Evolutionary conservation across 2,797 vertebrate genomes (phyloP), one percentile per base, ranked within the genome.

Genomic region (Liasis olivaceus): DNA sequence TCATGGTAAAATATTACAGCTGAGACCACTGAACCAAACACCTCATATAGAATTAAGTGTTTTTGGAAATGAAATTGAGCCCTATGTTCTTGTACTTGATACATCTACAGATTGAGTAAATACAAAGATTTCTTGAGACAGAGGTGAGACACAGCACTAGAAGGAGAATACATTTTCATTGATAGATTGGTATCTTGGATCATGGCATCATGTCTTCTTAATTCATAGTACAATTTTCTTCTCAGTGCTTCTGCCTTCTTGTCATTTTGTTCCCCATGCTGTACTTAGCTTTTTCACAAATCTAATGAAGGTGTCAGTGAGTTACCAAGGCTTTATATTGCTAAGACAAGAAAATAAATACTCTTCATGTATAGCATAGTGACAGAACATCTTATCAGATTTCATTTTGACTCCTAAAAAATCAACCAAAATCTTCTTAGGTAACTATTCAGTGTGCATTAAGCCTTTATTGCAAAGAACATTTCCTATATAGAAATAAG

Each of bases 391-490:
- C 89, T 81, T 91, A 91, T 77, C 31, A 89, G 56, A 89, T 66
- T 63, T 95, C 88, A 62, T 69, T 93, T 91, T 94, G 42, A 51
- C 92, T 47, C 90, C 36, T 89, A 84, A 91, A 58, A 89, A 69
- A 2, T 94, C 81, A 89, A 64, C 58, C 47, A 93, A 93, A 86
- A 59, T 59, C 64, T 8, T 66, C 93, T 92, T 93, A 3, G 90
- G 51, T 93, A 92, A 4, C 66, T 85, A 77, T 94, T 95, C 92
- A 91, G 59, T 87, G 81, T 20, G 28, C 85, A 92, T 88, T 93
- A 93, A 2, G 42, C 81, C 64, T 89, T 93, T 26, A 88, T 84
- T 92, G 84, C 93, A 91, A 89, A 90, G 59, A 86, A 56, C 64
- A 26, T 64, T 56, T 92, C 59, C 15, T 84, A 64, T 28, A 47